These are phyloP conservation scores for Sebastes trivittatus DNA, from an alignment of 2,797 vertebrate species.

Conservation along the genomic window DNA sequence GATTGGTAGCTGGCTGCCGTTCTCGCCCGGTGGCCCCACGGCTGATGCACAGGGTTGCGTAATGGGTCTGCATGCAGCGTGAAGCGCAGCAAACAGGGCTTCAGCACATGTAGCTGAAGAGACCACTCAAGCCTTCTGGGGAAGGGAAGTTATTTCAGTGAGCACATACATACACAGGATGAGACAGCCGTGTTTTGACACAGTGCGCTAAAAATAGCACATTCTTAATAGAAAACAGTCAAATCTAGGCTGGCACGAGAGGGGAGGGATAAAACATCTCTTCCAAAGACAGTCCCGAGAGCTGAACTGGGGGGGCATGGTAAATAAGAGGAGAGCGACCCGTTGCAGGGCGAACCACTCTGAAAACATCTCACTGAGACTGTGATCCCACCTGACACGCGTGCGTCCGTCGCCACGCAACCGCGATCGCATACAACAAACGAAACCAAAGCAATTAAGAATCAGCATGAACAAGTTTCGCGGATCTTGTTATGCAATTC, in stretches of 20 bases:
- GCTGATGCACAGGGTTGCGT: conserved; percentile 70
- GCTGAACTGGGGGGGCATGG: conserved; percentile 25
- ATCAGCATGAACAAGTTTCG: conserved; percentile 61
- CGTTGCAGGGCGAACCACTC: conserved; percentile 18
- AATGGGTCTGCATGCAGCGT: conserved; percentile 69
- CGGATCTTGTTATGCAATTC: conserved; percentile 67
- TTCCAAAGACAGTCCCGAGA: conserved; percentile 39
- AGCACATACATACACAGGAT: conserved; percentile 68
- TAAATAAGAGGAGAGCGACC: conserved; percentile 26
- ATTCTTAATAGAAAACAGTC: conserved; percentile 65
- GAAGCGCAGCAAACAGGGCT: conserved; percentile 59
- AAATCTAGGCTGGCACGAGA: conserved; percentile 50
- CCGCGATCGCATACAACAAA: conserved; percentile 31
- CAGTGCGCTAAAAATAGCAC: conserved; percentile 78
- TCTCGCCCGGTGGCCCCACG: conserved; percentile 58
- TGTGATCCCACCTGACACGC: conserved; percentile 52
- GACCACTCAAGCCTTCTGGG: conserved; percentile 73
- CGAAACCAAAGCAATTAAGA: conserved; percentile 67
- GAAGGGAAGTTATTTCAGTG: conserved; percentile 67
- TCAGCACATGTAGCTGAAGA: conserved; percentile 68
- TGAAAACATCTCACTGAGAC: conserved; percentile 13
- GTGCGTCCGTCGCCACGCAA: conserved; percentile 9
- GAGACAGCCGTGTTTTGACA: conserved; percentile 81
- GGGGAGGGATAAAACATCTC: conserved; percentile 37
- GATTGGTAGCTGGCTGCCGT: conserved; percentile 60